A percentile compares a stretch with the other conserved stretches of the same genome.
These are phyloP conservation scores for Antitype chi DNA, from an alignment of 2,888 invertebrate species.

Conservation along the genomic window DNA sequence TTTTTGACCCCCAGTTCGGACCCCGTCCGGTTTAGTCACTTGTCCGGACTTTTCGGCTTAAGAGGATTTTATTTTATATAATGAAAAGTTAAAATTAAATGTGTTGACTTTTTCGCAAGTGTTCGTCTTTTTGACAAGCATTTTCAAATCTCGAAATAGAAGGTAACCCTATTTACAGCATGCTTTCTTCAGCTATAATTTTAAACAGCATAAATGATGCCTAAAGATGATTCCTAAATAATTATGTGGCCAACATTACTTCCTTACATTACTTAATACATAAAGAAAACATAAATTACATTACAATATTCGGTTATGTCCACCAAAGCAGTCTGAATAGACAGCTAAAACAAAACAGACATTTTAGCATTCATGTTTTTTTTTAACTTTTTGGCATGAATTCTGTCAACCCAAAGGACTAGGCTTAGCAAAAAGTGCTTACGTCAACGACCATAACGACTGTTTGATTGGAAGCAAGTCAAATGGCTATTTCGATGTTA, in stretches of 20 bases:
- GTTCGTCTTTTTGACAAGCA: too few relatives aligned
- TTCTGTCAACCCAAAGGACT: not conserved
- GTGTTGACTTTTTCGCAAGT: too few relatives aligned
- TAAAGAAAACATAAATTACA: not conserved
- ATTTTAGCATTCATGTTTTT: too few relatives aligned
- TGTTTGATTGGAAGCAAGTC: conserved; percentile 1
- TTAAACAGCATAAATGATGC: not conserved
- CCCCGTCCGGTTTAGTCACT: too few relatives aligned
- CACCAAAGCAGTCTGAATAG: too few relatives aligned
- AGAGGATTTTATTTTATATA: too few relatives aligned
- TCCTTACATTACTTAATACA: too few relatives aligned
- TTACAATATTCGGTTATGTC: too few relatives aligned
- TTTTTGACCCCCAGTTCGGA: too few relatives aligned
- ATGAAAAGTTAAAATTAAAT: not conserved
- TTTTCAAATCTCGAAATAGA: too few relatives aligned
- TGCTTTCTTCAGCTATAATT: not conserved
- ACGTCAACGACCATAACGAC: not conserved
- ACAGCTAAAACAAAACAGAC: too few relatives aligned
- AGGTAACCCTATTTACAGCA: not conserved
- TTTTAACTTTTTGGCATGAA: not conserved
- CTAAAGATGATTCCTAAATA: not conserved
- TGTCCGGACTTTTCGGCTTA: too few relatives aligned
- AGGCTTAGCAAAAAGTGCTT: not conserved
- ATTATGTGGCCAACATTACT: not conserved
- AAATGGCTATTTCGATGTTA: conserved; percentile 7